These are phyloP conservation scores for Pangasius sanitwongsei DNA, from an alignment of 2,797 vertebrate species.

Conservation along the genomic window DNA sequence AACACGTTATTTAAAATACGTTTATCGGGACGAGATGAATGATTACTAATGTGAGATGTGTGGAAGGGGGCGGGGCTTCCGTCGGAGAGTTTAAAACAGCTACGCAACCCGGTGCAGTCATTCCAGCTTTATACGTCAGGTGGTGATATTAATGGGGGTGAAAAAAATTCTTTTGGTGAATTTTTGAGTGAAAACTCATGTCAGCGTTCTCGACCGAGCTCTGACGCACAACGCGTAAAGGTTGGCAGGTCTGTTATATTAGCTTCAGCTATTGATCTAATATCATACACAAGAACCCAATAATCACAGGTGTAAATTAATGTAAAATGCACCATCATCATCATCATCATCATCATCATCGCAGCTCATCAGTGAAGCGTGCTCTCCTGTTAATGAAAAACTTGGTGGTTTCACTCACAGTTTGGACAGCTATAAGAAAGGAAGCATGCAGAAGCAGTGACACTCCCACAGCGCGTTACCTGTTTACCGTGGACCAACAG, in stretches of 20 bases:
- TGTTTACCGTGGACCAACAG: constrained; percentile 97
- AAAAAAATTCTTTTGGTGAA: neutral
- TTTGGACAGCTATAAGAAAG: constrained; percentile 29
- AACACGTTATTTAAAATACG: neutral
- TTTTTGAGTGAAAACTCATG: neutral
- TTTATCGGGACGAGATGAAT: neutral
- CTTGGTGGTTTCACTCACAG: constrained; percentile 30
- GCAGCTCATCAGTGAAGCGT: constrained; percentile 36
- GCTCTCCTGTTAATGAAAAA: constrained; percentile 42
- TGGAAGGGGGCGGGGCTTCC: neutral
- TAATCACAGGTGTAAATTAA: neutral
- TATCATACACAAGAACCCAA: neutral
- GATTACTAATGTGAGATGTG: neutral
- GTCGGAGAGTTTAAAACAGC: neutral
- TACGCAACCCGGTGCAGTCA: no score
- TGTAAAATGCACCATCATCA: neutral
- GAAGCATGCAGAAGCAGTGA: constrained; percentile 65
- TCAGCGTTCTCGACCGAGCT: neutral
- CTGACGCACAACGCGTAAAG: neutral
- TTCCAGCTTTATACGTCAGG: neutral
- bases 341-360: constrained; percentile 1
- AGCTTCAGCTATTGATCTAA: neutral
- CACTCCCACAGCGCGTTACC: constrained; percentile 78
- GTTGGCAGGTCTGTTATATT: neutral
- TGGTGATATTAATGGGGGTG: neutral